Base-by-base conservation (phyloP, 2,797 vertebrate genomes). In the Pseudochaenichthys georgianus region DNA sequence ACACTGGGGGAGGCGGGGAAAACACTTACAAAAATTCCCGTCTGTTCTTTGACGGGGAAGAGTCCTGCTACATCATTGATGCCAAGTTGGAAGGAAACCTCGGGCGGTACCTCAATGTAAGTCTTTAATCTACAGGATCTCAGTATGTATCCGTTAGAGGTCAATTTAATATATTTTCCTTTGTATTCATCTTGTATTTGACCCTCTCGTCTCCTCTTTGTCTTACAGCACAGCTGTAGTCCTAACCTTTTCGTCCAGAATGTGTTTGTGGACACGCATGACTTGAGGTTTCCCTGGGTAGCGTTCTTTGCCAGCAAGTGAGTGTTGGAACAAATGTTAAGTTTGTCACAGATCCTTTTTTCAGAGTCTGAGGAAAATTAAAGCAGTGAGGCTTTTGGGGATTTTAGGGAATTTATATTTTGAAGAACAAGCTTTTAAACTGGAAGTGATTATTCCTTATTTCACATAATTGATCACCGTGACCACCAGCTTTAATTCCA, bases 251-350 rank as follows among this genome's bases (percentile, higher is more conserved):
- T 99, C 4, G 98, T 99, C 85, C 98, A 99, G 94, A 99, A 99
- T 2, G 98, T 99, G 55, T 99, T 99, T 3, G 98, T 99, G 90
- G 98, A 99, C 85, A 99, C 98, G 0, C 98, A 99, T 0, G 98
- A 99, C 81, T 94, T 99, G 64, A 95, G 98, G 54, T 99, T 99
- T 88, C 98, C 98, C 3, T 99, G 98, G 98, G 98, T 99, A 45
- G 98, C 98, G 2, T 99, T 99, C 93, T 99, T 99, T 8, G 98
- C 98, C 86, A 99, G 98, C 98, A 99, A 99, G 98, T 99, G 93
- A 96, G 97, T 94, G 74, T 74, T 55, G 0, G 65, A 51, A 9
- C 11, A 9, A 1, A 55, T 64, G 45, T 68, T 1, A 12, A 10
- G 13, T 57, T 23, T 64, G 4, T 57, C 23, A 43, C 19, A 34